A percentile compares a stretch with the other conserved stretches of the same genome.
Evolutionary conservation across 2,113 vertebrate species (phyloP).

Genomic region (Ia io): DNA sequence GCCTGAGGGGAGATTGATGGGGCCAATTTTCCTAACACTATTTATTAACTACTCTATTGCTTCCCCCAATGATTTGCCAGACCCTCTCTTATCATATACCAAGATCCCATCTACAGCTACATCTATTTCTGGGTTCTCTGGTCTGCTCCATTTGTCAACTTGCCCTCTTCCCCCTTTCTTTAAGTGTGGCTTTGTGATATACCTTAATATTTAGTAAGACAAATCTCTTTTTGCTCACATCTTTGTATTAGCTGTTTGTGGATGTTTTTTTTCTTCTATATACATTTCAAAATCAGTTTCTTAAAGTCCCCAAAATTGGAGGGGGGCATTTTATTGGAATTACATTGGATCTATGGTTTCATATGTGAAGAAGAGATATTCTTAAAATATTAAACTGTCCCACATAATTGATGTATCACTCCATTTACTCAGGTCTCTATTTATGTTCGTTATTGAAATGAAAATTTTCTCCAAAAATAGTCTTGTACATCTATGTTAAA

Average conservation of each 20-base stretch:
- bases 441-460: not conserved
- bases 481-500: not conserved
- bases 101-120: not conserved
- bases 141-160: not conserved
- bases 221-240: not conserved
- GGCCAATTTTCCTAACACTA: not conserved
- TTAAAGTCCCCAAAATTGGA: not conserved
- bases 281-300: not conserved
- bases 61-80: not conserved
- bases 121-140: not conserved
- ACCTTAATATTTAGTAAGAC: not conserved
- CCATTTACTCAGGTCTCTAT: conserved; percentile 3
- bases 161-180: not conserved
- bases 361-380: not conserved
- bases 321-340: not conserved
- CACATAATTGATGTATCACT: not conserved
- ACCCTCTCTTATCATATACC: not conserved
- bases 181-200: not conserved
- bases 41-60: not conserved
- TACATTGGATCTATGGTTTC: not conserved
- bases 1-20: not conserved
- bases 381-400: not conserved
- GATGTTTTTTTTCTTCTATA: not conserved
- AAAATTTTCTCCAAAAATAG: not conserved
- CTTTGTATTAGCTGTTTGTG: not conserved